A percentile compares a stretch with the other conserved stretches of the same genome.
Evolutionary conservation across 23 tunicate genomes (phyloP).

Genomic region (Ciona savignyi): DNA sequence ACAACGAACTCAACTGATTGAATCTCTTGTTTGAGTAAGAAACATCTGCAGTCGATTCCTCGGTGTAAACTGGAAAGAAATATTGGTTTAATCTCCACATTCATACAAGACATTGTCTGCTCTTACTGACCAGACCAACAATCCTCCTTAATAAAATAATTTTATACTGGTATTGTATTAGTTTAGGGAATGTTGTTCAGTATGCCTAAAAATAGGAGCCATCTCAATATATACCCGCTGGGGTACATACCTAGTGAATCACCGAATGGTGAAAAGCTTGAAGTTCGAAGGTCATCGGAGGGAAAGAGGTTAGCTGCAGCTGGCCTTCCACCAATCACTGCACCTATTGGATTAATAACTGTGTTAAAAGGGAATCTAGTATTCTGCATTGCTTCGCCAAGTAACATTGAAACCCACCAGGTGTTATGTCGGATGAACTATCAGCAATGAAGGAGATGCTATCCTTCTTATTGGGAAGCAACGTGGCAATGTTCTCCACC

Average conservation of each 20-base stretch:
- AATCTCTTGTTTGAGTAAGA: not conserved
- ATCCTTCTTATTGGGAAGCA: slow-evolving; percentile 33
- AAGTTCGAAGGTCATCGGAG: slow-evolving; percentile 7
- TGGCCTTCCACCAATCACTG: not conserved
- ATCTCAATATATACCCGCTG: not conserved
- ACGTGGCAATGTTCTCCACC: slow-evolving; percentile 38
- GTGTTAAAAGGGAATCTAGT: no score
- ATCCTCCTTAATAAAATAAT: no score
- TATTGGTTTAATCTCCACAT: no score
- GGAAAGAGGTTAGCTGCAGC: slow-evolving; percentile 6
- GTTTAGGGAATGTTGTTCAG: not conserved
- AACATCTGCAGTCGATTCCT: not conserved
- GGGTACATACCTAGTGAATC: slow-evolving; percentile 2
- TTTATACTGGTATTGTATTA: no score
- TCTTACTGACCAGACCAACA: no score
- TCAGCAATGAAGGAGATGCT: slow-evolving; percentile 75
- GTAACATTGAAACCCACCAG: no score
- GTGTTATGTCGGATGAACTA: slow-evolving; percentile 1
- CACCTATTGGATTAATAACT: not conserved
- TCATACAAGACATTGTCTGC: no score
- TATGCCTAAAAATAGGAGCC: no score
- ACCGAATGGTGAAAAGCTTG: slow-evolving; percentile 30
- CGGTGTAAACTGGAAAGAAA: not conserved
- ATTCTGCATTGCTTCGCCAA: no score
- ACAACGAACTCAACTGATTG: not conserved